Conservation (phyloP, 35 echinoderm and acorn worm genomes). For the Strongylocentrotus purpuratus region DNA sequence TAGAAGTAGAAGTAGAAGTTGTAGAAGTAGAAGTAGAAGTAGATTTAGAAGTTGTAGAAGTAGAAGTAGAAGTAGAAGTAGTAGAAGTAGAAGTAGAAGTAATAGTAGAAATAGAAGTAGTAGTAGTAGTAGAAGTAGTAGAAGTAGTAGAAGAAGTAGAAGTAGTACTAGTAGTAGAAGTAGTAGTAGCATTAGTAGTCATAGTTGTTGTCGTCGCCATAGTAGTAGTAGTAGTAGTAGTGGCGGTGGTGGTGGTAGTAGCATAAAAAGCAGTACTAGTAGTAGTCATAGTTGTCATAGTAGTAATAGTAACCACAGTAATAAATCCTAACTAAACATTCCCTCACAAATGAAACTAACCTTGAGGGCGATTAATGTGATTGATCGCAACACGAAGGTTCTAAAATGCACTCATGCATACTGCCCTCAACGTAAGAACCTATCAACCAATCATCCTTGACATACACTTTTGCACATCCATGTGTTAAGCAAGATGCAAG, state of each 20-base stretch:
- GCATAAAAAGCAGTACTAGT: not conserved
- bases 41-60: not conserved
- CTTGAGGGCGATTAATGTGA: not conserved
- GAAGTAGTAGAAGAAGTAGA: not conserved
- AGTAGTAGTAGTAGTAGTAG: not conserved
- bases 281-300: not conserved
- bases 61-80: not conserved
- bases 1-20: not conserved
- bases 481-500: no score
- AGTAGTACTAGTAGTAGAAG: not conserved
- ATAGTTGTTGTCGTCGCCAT: not conserved
- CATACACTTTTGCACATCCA: not conserved
- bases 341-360: not conserved
- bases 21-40: not conserved
- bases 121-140: conserved; percentile 8
- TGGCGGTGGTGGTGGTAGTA: not conserved
- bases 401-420: not conserved
- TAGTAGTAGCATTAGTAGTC: not conserved
- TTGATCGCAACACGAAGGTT: not conserved
- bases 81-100: not conserved
- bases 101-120: not conserved
- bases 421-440: not conserved
- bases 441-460: not conserved
- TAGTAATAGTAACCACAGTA: not conserved
- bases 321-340: not conserved